Percentiles rank a stretch among this genome's conserved stretches.
Conservation (phyloP, 2,113 vertebrate species). For the Myotis lucifugus region DNA sequence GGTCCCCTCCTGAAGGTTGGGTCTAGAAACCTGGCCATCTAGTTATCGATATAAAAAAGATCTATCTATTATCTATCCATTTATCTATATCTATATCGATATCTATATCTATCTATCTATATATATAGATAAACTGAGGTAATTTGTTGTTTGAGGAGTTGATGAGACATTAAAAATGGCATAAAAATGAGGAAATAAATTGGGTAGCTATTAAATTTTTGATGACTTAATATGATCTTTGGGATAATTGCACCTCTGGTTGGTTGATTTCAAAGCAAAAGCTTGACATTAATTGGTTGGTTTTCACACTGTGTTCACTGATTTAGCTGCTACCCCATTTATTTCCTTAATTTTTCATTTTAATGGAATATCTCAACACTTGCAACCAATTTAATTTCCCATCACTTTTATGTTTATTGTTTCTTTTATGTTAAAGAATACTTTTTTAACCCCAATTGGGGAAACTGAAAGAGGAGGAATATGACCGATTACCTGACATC, state of each 20-base stretch:
- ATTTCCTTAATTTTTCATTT: not conserved
- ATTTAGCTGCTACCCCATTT: not conserved
- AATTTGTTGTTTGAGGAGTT: not conserved
- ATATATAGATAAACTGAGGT: not conserved
- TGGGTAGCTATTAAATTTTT: not conserved
- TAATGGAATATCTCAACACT: not conserved
- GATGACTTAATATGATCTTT: not conserved
- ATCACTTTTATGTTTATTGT: not conserved
- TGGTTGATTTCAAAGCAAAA: not conserved
- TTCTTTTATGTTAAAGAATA: not conserved
- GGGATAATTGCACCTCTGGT: not conserved
- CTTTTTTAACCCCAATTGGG: not conserved
- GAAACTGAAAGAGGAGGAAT: not conserved
- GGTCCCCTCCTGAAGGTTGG: not conserved
- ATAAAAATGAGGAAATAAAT: slow-evolving; percentile 8
- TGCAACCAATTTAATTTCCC: not conserved
- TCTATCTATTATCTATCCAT: not conserved
- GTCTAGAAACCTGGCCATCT: not conserved
- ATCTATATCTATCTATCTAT: not conserved
- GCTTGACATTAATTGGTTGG: not conserved
- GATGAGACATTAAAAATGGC: not conserved
- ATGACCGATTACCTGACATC: not conserved
- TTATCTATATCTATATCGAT: too few species aligned
- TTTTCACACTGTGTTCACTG: not conserved
- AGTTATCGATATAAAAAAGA: not conserved